Evolutionary conservation across 2,888 invertebrate genomes (phyloP).

Genomic region (Poecilus cupreus): DNA sequence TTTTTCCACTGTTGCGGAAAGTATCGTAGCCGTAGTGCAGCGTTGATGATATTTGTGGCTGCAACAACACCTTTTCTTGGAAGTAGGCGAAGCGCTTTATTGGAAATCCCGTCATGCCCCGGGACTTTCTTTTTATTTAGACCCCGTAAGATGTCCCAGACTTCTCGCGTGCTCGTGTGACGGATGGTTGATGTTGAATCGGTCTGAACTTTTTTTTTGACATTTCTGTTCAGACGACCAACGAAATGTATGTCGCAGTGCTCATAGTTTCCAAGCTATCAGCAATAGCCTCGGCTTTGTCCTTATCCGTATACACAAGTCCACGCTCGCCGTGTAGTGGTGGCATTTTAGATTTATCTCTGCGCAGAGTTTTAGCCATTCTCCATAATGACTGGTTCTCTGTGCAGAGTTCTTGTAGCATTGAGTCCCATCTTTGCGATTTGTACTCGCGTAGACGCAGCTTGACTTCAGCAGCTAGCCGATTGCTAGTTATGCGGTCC

Average conservation of each 20-base stretch:
- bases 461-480: neutral
- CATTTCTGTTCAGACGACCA: neutral
- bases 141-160: neutral
- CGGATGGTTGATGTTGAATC: neutral
- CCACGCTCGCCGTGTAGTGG: constrained; percentile 43
- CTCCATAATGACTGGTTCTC: constrained; percentile 34
- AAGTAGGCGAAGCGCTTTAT: constrained; percentile 14
- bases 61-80: neutral
- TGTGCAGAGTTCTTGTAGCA: neutral
- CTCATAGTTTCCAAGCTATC: constrained; percentile 47
- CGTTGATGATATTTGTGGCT: constrained; percentile 43
- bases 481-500: neutral
- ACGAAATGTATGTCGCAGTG: constrained; percentile 25
- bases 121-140: constrained; percentile 49
- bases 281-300: constrained; percentile 43
- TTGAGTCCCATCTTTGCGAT: constrained; percentile 1
- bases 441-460: neutral
- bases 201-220: neutral
- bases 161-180: constrained; percentile 2
- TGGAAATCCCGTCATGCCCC: constrained; percentile 18
- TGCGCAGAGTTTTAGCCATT: constrained; percentile 23
- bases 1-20: constrained; percentile 58
- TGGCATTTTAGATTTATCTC: neutral
- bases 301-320: constrained; percentile 28
- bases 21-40: constrained; percentile 6